A percentile compares a stretch with the other conserved stretches of the same genome.
phyloP scores from a whole-genome alignment of 2,888 invertebrate species.

The Stenoptilia bipunctidactyla region DNA sequence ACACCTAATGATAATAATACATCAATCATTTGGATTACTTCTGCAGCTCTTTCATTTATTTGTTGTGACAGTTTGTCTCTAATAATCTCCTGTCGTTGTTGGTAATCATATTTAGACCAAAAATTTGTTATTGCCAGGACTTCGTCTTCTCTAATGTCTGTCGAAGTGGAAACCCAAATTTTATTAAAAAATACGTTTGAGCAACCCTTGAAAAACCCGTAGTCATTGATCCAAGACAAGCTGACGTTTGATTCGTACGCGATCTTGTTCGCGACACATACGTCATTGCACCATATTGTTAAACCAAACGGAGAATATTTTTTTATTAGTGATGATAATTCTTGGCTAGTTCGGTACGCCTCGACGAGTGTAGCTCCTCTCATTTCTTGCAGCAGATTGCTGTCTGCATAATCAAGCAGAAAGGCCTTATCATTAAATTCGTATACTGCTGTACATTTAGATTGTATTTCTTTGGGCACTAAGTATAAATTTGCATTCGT shows the following conservation, averaged over 20 bases:
- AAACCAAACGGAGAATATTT: constrained; percentile 18
- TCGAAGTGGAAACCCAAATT: too few species aligned
- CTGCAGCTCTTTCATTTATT: too few species aligned
- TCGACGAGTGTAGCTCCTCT: constrained; percentile 18
- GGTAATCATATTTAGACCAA: too few species aligned
- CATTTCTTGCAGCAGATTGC: neutral
- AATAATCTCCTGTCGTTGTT: too few species aligned
- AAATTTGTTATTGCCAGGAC: too few species aligned
- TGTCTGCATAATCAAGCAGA: constrained; percentile 20
- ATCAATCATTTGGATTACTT: too few species aligned
- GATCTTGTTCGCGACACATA: constrained; percentile 35
- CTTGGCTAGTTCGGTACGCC: constrained; percentile 38
- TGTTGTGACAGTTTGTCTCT: too few species aligned
- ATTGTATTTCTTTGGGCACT: neutral
- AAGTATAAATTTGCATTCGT: neutral
- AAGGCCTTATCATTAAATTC: constrained; percentile 17
- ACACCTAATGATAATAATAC: too few species aligned
- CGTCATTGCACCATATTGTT: constrained; percentile 35
- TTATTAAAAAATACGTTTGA: too few species aligned
- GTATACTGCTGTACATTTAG: constrained; percentile 13
- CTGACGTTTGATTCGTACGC: constrained; percentile 15
- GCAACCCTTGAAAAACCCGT: constrained; percentile 25
- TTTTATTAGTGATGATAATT: constrained; percentile 26
- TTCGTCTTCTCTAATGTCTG: too few species aligned
- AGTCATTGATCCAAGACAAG: constrained; percentile 36